Evolutionary conservation across 2,113 vertebrate species (phyloP).

Genomic region (Marmota flaviventris): DNA sequence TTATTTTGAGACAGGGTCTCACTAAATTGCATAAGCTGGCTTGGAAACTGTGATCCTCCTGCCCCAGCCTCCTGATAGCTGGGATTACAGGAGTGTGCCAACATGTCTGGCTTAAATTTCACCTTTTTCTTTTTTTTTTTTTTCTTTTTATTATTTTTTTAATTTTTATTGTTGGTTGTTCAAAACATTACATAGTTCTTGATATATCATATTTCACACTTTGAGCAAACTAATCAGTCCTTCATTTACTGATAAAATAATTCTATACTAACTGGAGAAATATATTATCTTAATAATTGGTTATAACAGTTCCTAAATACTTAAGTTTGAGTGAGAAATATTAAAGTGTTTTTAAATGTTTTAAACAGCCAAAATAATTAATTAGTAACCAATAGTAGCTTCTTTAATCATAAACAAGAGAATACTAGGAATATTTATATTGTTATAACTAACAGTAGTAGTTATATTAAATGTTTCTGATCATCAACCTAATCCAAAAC

Average conservation of each 20-base stretch:
- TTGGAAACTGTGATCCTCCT: neutral
- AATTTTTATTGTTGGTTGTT: too few species aligned
- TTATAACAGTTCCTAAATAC: neutral
- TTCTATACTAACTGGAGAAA: neutral
- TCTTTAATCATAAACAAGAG: neutral
- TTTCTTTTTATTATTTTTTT: neutral
- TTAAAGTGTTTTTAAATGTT: neutral
- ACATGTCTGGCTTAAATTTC: neutral
- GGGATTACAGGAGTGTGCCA: neutral
- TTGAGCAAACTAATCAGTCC: neutral
- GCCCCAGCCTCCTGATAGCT: neutral
- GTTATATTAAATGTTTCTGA: neutral
- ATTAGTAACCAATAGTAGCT: neutral
- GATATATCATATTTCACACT: too few species aligned
- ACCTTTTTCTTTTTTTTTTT: neutral
- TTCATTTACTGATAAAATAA: slow-evolving; percentile 1
- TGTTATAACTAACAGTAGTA: neutral
- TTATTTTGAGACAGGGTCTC: neutral
- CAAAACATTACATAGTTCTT: too few species aligned
- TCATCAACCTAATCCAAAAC: neutral
- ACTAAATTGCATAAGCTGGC: neutral
- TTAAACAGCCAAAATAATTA: neutral
- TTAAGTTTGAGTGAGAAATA: slow-evolving; percentile 33
- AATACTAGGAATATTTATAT: neutral
- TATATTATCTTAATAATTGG: neutral